These are phyloP conservation scores for Meliscaeva auricollis DNA, from an alignment of 2,888 invertebrate species.

Conservation along the genomic window DNA sequence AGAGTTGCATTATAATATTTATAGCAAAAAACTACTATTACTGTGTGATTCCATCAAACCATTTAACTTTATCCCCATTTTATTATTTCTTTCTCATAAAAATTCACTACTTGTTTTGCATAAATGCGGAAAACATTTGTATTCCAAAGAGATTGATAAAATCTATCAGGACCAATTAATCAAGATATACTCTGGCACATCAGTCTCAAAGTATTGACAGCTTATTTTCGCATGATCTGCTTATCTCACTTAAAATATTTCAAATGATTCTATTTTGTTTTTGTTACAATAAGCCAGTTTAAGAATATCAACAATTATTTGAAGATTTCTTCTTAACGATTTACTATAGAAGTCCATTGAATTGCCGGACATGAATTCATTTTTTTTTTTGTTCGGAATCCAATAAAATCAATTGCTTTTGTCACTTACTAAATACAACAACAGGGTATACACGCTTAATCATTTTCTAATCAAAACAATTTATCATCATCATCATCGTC, in stretches of 20 bases:
- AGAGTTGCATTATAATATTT: too few relatives aligned
- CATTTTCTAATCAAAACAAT: conserved; percentile 39
- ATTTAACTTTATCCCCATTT: too few relatives aligned
- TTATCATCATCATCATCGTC: conserved; percentile 22
- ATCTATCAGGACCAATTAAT: not conserved
- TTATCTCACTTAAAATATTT: not conserved
- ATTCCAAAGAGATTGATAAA: not conserved
- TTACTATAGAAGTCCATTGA: conserved; percentile 3
- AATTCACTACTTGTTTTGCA: too few relatives aligned
- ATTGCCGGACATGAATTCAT: conserved; percentile 5
- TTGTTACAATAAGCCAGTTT: not conserved
- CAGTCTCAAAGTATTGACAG: conserved; percentile 2
- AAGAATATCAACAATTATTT: not conserved
- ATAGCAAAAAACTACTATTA: too few relatives aligned
- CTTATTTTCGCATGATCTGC: conserved; percentile 21
- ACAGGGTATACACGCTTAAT: conserved; percentile 1
- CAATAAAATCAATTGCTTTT: conserved; percentile 25
- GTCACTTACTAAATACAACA: not conserved
- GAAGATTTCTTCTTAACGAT: not conserved
- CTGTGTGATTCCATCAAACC: too few relatives aligned
- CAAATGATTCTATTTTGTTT: not conserved
- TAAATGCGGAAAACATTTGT: too few relatives aligned
- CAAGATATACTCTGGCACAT: conserved; percentile 1
- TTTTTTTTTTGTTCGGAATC: not conserved
- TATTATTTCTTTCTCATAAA: too few relatives aligned